A percentile compares a stretch with the other conserved stretches of the same genome.
Conservation (phyloP, 1,140 invertebrate species). For the Yoshiicerus persimilis region DNA sequence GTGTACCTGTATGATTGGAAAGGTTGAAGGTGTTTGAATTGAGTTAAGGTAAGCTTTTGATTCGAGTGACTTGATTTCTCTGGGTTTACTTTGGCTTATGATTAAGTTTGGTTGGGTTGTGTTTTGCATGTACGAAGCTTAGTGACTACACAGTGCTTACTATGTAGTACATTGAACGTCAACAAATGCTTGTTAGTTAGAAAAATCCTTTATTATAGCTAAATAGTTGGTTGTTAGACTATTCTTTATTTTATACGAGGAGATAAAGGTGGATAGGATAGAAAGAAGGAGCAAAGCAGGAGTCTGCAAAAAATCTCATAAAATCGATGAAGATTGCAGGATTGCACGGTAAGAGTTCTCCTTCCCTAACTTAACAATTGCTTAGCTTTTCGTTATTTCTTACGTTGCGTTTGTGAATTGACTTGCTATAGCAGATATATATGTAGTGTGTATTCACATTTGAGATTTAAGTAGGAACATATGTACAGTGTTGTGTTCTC, state of each 20-base stretch:
- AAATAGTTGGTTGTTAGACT: background rate
- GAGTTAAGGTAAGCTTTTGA: background rate
- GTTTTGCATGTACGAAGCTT: background rate
- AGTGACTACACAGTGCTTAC: too few species aligned
- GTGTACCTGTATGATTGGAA: too few species aligned
- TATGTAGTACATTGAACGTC: background rate
- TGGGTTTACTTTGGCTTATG: background rate
- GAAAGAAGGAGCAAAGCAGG: constrained; percentile 11
- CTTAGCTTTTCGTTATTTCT: background rate
- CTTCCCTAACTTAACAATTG: background rate
- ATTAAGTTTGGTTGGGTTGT: background rate
- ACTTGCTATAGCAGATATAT: background rate
- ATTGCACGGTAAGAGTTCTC: constrained; percentile 28
- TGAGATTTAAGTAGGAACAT: background rate
- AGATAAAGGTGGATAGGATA: background rate
- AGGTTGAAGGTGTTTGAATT: background rate
- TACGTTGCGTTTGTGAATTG: background rate
- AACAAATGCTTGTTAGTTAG: background rate
- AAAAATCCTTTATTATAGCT: background rate
- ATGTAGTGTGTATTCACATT: background rate
- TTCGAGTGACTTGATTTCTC: background rate
- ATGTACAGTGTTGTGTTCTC: background rate
- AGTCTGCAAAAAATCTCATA: constrained; percentile 35
- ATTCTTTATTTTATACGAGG: background rate
- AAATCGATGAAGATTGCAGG: constrained; percentile 38